These are phyloP conservation scores for Heterodera filipjevi DNA, from an alignment of 2,888 invertebrate genomes.

Conservation along the genomic window DNA sequence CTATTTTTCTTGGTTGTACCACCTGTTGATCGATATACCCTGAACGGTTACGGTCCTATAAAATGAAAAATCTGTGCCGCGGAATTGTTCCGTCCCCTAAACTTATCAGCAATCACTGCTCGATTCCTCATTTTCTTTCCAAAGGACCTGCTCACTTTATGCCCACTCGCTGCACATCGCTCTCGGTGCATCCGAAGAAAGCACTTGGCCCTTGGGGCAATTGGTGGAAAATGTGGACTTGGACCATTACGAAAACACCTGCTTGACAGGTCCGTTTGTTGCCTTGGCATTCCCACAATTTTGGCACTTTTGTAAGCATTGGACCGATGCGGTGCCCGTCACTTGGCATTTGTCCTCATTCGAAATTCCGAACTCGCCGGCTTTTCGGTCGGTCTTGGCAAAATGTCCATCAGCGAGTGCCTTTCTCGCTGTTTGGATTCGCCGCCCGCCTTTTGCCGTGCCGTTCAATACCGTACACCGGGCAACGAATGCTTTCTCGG, in stretches of 20 bases:
- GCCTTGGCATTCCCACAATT: background rate
- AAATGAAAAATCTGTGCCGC: too few relatives aligned
- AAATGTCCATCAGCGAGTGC: slow-evolving; percentile 50
- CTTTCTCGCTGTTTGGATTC: slow-evolving; percentile 57
- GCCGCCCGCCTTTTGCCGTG: slow-evolving; percentile 52
- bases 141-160: slow-evolving; percentile 24
- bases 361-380: slow-evolving; percentile 47
- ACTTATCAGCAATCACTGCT: too few relatives aligned
- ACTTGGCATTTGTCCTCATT: slow-evolving; percentile 57
- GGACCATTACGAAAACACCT: slow-evolving; percentile 70
- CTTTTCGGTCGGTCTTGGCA: slow-evolving; percentile 40
- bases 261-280: slow-evolving; percentile 45
- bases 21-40: too few relatives aligned
- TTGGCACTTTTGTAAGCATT: slow-evolving; percentile 32
- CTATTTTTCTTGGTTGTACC: too few relatives aligned
- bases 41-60: too few relatives aligned
- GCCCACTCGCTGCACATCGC: background rate
- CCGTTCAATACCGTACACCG: slow-evolving; percentile 50
- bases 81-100: too few relatives aligned
- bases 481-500: slow-evolving; percentile 55
- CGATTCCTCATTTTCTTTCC: too few relatives aligned
- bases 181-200: background rate
- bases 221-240: slow-evolving; percentile 51
- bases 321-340: slow-evolving; percentile 40
- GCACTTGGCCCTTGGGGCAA: slow-evolving; percentile 47